A percentile compares a stretch with the other conserved stretches of the same genome.
These are phyloP conservation scores for Sciurus vulgaris DNA, from an alignment of 2,797 vertebrate species.

Conservation along the genomic window DNA sequence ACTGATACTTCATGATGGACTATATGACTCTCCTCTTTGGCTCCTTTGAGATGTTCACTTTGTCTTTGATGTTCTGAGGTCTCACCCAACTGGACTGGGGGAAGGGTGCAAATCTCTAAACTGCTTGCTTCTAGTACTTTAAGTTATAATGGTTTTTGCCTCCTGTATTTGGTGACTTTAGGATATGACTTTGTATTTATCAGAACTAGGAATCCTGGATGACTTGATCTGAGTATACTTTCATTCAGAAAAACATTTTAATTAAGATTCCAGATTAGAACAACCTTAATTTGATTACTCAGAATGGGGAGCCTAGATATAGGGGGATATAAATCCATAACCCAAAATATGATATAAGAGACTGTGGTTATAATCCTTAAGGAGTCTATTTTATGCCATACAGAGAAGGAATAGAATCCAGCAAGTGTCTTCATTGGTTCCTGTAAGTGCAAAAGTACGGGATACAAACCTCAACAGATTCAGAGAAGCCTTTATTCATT, in stretches of 20 bases:
- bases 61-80: neutral
- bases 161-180: neutral
- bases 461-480: too few relatives aligned
- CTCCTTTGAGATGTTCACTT: neutral
- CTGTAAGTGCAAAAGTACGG: neutral
- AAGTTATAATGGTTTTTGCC: neutral
- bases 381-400: neutral
- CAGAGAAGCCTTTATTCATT: too few relatives aligned
- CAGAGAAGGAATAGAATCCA: neutral
- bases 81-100: neutral
- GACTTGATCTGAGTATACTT: neutral
- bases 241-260: constrained; percentile 3
- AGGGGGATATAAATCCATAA: neutral
- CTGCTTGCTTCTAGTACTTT: neutral
- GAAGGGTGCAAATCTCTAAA: neutral
- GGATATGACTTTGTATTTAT: neutral
- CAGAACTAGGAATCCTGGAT: neutral
- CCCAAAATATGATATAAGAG: neutral
- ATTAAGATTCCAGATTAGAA: neutral
- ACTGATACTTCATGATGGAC: neutral
- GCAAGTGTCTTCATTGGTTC: neutral
- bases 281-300: neutral
- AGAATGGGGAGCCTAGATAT: neutral
- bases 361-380: neutral
- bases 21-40: neutral